Percentiles rank a stretch among this genome's conserved stretches.
Conservation (phyloP, 2,888 invertebrate genomes). For the Nemoura dubitans region DNA sequence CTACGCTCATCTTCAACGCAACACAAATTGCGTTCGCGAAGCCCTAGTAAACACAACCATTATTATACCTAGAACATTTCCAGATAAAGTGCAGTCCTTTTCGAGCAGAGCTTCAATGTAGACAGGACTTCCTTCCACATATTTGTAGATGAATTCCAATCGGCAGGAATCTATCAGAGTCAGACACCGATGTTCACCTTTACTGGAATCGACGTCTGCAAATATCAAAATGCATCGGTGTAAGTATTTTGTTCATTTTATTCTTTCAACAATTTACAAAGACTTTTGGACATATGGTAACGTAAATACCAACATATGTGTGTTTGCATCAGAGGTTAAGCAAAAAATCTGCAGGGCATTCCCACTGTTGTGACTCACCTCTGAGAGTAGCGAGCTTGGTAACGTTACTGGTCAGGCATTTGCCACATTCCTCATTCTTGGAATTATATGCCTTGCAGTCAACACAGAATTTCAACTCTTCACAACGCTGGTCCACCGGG, state of each 20-base stretch:
- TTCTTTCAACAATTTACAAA: slow-evolving; percentile 26
- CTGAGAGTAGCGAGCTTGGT: not conserved
- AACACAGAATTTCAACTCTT: slow-evolving; percentile 75
- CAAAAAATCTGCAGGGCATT: no score
- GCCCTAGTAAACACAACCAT: no score
- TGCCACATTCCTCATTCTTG: not conserved
- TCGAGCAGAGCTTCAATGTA: slow-evolving; percentile 62
- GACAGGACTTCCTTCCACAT: slow-evolving; percentile 56
- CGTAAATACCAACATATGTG: no score
- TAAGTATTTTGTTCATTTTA: no score
- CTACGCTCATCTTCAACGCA: no score
- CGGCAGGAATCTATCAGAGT: slow-evolving; percentile 61
- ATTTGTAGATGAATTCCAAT: slow-evolving; percentile 62
- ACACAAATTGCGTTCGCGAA: no score
- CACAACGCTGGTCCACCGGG: slow-evolving; percentile 68
- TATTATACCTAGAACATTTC: slow-evolving; percentile 63
- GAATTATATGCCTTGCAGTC: slow-evolving; percentile 65
- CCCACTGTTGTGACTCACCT: not conserved
- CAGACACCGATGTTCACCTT: slow-evolving; percentile 59
- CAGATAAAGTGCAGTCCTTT: slow-evolving; percentile 59
- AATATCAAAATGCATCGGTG: no score
- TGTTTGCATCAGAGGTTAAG: no score
- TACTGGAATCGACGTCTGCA: slow-evolving; percentile 52
- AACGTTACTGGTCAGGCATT: not conserved
- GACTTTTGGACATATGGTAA: not conserved